These are phyloP conservation scores for Phortica okadai DNA, from an alignment of 2,888 invertebrate species.

Conservation along the genomic window DNA sequence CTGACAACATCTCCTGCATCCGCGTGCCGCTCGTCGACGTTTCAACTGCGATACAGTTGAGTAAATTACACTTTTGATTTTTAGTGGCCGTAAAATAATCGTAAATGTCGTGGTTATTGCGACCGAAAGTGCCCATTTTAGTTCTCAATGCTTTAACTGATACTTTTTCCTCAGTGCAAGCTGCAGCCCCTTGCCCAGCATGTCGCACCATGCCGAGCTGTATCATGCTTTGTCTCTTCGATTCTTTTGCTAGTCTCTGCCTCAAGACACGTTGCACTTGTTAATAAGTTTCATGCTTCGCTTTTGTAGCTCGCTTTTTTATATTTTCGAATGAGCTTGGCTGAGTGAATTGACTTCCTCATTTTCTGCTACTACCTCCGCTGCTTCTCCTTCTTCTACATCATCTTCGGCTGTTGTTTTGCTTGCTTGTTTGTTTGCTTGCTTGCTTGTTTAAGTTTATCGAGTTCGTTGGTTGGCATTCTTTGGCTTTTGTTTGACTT, in stretches of 20 bases:
- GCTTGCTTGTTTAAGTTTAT: constrained; percentile 63
- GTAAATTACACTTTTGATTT: constrained; percentile 77
- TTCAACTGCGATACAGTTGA: constrained; percentile 51
- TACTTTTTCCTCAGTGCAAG: constrained; percentile 70
- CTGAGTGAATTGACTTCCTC: constrained; percentile 62
- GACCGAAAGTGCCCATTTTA: constrained; percentile 76
- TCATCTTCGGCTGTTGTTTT: constrained; percentile 19
- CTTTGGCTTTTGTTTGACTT: constrained; percentile 41
- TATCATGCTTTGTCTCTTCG: constrained; percentile 6
- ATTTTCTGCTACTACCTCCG: constrained; percentile 47
- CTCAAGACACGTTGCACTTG: constrained; percentile 63
- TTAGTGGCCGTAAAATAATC: constrained; percentile 77
- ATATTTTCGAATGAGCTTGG: constrained; percentile 71
- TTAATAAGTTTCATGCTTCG: constrained; percentile 68
- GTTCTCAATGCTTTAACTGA: constrained; percentile 62
- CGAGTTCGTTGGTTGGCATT: constrained; percentile 54
- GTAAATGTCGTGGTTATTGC: constrained; percentile 77
- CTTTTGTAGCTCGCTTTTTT: constrained; percentile 57
- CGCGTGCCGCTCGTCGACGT: constrained; percentile 42
- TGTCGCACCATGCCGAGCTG: constrained; percentile 20
- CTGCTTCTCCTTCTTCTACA: not conserved
- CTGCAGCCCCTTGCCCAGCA: constrained; percentile 20
- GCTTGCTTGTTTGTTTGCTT: constrained; percentile 16
- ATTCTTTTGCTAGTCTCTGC: constrained; percentile 9
- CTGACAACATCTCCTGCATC: constrained; percentile 35